phyloP scores from a whole-genome alignment of 1,140 invertebrate genomes.

The Luehdorfia chinensis region DNA sequence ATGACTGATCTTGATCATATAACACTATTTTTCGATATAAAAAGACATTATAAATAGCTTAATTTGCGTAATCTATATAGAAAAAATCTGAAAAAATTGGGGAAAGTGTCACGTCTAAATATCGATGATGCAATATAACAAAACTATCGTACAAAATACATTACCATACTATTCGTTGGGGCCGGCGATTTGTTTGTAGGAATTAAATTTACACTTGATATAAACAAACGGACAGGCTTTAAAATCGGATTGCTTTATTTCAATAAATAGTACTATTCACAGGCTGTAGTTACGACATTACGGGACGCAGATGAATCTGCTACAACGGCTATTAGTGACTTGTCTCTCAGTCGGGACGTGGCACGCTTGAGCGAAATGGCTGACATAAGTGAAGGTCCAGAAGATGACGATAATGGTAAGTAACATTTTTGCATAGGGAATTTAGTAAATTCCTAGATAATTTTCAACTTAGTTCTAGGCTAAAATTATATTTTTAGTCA shows the following conservation, averaged over 20 bases:
- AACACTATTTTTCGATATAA: too few species aligned
- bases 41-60: too few species aligned
- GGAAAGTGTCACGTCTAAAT: too few species aligned
- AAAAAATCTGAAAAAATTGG: too few species aligned
- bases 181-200: too few species aligned
- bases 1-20: too few species aligned
- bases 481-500: neutral
- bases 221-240: too few species aligned
- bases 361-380: slow-evolving; percentile 81
- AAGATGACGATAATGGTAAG: slow-evolving; percentile 83
- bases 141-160: too few species aligned
- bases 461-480: neutral
- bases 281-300: slow-evolving; percentile 81
- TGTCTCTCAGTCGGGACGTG: slow-evolving; percentile 79
- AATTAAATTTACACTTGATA: too few species aligned
- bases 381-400: slow-evolving; percentile 80
- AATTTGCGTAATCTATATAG: too few species aligned
- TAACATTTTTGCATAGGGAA: slow-evolving; percentile 1
- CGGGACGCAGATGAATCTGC: slow-evolving; percentile 80
- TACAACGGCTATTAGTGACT: slow-evolving; percentile 79
- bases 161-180: too few species aligned
- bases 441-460: slow-evolving; percentile 10
- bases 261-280: slow-evolving; percentile 25
- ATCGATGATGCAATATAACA: too few species aligned
- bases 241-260: slow-evolving; percentile 16